Evolutionary conservation across 2,888 invertebrate species (phyloP), one percentile per base, ranked within the genome.

Genomic region (Metellina segmentata): DNA sequence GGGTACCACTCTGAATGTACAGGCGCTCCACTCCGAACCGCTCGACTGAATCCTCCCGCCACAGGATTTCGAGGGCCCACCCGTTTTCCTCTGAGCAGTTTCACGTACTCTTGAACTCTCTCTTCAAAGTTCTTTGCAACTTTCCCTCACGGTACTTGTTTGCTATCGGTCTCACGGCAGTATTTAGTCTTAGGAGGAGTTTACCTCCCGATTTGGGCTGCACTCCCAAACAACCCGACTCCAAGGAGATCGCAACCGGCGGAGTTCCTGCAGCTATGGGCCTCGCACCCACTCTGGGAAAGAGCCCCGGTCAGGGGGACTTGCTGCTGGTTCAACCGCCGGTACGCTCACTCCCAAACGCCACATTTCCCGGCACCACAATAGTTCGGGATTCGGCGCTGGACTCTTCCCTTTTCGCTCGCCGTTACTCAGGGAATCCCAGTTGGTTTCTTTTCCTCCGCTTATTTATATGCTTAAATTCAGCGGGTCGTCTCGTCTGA

Each of bases 91-190:
- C 94, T 94, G 93, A 94, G 94, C 95, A 95, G 95, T 96, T 96
- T 96, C 95, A 95, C 95, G 95, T 94, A 95, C 96, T 96, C 95
- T 96, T 96, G 95, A 96, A 96, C 95, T 95, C 95, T 95, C 95
- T 96, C 96, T 96, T 96, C 96, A 96, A 96, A 96, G 96, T 96
- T 95, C 96, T 96, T 96, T 96, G 96, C 96, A 96, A 95, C 96
- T 96, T 96, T 96, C 96, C 96, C 96, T 96, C 96, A 96, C 96
- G 96, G 96, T 96, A 96, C 96, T 96, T 96, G 95, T 95, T 95
- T 95, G 96, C 96, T 96, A 96, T 96, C 96, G 96, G 96, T 96
- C 96, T 96, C 96, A 95, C 95, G 95, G 95, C 95, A 94, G 95
- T 96, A 96, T 96, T 96, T 72, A 95, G 95, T 95, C 95, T 96